Conservation (phyloP, 2,113 vertebrate genomes). For the Oryzias melastigma region DNA sequence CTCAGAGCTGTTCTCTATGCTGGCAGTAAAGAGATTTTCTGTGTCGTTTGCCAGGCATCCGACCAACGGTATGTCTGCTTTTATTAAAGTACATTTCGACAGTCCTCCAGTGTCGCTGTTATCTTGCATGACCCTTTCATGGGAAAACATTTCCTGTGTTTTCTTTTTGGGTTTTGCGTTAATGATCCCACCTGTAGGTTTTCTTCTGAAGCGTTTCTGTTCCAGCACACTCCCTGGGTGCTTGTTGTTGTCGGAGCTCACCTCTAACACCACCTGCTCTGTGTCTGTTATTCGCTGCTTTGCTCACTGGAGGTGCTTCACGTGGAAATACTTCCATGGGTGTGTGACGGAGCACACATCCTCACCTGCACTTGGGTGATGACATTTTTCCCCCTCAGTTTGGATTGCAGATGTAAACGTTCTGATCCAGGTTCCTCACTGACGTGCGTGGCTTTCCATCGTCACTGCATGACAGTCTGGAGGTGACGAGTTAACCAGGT, state of each 20-base stretch:
- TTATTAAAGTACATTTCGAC: conserved; percentile 61
- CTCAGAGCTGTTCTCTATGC: conserved; percentile 99
- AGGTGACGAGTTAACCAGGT: too few species aligned
- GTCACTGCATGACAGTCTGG: too few species aligned
- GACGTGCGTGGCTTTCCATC: too few species aligned
- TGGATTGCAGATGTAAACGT: too few species aligned
- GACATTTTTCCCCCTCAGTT: too few species aligned
- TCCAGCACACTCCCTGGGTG: conserved; percentile 37
- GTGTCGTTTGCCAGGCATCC: conserved; percentile 99
- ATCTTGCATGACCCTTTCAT: conserved; percentile 77
- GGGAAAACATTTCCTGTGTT: conserved; percentile 54
- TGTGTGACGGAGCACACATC: too few species aligned
- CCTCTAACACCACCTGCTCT: conserved; percentile 57
- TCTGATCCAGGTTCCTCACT: too few species aligned
- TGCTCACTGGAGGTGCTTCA: neutral
- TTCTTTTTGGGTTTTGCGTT: conserved; percentile 38
- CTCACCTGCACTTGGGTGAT: too few species aligned
- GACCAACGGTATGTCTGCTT: conserved; percentile 99
- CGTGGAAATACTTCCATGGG: neutral
- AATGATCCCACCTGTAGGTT: conserved; percentile 44
- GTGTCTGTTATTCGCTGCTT: conserved; percentile 24
- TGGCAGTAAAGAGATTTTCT: conserved; percentile 99
- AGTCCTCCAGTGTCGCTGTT: conserved; percentile 57
- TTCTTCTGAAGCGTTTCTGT: conserved; percentile 19
- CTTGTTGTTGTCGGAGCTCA: conserved; percentile 49